A percentile compares a stretch with the other conserved stretches of the same genome.
phyloP scores from a whole-genome alignment of 1,140 invertebrate genomes.

The Papilio polyxenes region DNA sequence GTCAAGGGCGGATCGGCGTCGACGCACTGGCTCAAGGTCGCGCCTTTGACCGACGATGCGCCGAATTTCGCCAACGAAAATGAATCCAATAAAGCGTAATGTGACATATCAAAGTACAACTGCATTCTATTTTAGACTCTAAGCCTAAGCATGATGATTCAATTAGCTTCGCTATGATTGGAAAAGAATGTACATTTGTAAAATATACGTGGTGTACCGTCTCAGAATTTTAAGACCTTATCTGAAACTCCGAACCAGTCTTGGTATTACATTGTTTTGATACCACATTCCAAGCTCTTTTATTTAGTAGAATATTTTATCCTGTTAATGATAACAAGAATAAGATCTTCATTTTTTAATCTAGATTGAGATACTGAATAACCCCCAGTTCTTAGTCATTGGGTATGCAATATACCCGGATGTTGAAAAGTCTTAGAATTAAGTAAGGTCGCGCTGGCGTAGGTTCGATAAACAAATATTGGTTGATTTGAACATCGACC shows the following conservation, averaged over 20 bases:
- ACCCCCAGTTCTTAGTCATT: not conserved
- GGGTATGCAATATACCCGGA: not conserved
- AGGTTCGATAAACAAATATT: conserved; percentile 29
- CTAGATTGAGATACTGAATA: not conserved
- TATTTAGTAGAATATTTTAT: not conserved
- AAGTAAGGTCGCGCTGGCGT: conserved; percentile 17
- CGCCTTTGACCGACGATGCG: conserved; percentile 52
- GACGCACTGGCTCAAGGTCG: conserved; percentile 60
- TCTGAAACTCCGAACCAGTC: conserved; percentile 29
- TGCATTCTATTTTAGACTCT: conserved; percentile 44
- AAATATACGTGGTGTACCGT: not conserved
- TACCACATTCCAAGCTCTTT: conserved; percentile 4
- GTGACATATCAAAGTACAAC: not conserved
- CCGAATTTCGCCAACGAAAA: conserved; percentile 53
- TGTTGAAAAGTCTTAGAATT: conserved; percentile 3
- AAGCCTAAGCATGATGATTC: conserved; percentile 35
- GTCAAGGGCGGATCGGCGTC: conserved; percentile 62
- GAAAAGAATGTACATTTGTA: not conserved
- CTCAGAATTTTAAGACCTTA: conserved; percentile 32
- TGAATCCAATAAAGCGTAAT: conserved; percentile 16
- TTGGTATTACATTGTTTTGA: conserved; percentile 20
- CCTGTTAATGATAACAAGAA: not conserved
- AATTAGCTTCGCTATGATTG: not conserved
- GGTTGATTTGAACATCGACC: not conserved
- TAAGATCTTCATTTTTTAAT: not conserved